phyloP scores from a whole-genome alignment of 2,888 invertebrate species.

The Tigriopus californicus region DNA sequence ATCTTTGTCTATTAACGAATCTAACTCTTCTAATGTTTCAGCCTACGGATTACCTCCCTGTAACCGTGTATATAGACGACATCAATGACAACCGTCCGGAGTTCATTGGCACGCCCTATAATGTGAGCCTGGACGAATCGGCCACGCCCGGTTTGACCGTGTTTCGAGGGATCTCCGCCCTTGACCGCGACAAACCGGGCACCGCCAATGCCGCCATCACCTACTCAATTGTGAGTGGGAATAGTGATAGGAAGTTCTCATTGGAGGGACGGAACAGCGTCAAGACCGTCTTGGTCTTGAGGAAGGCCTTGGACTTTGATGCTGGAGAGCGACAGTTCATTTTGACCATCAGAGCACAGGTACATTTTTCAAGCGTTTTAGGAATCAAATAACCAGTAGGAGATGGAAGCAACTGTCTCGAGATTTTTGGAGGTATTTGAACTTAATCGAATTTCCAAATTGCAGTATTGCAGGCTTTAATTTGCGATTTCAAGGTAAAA shows the following conservation, averaged over 20 bases:
- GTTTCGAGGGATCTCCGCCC: constrained; percentile 55
- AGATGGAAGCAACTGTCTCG: too few relatives aligned
- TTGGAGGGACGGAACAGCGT: background rate
- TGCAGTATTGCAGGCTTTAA: too few relatives aligned
- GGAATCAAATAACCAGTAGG: too few relatives aligned
- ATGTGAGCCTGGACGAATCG: constrained; percentile 56
- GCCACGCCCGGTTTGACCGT: constrained; percentile 60
- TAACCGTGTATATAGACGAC: constrained; percentile 19
- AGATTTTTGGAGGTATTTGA: too few relatives aligned
- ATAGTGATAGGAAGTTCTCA: background rate
- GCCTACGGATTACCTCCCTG: background rate
- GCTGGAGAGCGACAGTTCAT: constrained; percentile 53
- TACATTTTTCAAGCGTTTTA: too few relatives aligned
- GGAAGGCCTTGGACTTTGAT: constrained; percentile 56
- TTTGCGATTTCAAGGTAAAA: too few relatives aligned
- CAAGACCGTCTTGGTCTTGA: constrained; percentile 48
- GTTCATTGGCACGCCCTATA: constrained; percentile 32
- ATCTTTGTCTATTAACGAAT: background rate
- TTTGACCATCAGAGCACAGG: constrained; percentile 54
- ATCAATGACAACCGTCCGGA: constrained; percentile 20
- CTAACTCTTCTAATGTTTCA: background rate
- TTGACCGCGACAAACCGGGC: constrained; percentile 37
- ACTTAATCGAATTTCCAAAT: too few relatives aligned
- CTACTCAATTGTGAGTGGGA: constrained; percentile 23
- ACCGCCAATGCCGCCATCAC: constrained; percentile 24